Conservation (phyloP, 2,888 invertebrate species). For the Noctua janthe region DNA sequence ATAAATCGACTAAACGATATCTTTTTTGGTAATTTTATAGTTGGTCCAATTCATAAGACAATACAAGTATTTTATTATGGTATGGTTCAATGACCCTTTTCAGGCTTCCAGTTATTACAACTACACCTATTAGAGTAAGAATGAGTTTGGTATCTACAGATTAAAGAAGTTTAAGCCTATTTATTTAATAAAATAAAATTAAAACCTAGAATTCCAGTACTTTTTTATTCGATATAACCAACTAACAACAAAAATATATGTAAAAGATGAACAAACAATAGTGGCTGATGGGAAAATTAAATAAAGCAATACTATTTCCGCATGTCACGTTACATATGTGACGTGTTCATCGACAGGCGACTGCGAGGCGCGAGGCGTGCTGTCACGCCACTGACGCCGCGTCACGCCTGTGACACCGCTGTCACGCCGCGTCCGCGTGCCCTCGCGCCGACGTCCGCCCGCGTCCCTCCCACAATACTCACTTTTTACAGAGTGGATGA, state of each 20-base stretch:
- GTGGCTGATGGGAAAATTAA: conserved; percentile 78
- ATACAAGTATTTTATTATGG: not conserved
- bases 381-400: conserved; percentile 51
- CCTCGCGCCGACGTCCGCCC: conserved; percentile 25
- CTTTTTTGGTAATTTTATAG: not conserved
- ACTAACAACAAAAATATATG: conserved; percentile 8
- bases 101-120: not conserved
- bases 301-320: conserved; percentile 87
- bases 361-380: conserved; percentile 59
- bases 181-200: conserved; percentile 3
- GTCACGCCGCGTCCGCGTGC: conserved; percentile 54
- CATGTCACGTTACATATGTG: conserved; percentile 79
- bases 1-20: not conserved
- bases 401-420: conserved; percentile 52
- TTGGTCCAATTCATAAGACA: not conserved
- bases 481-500: conserved; percentile 25
- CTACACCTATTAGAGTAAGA: not conserved
- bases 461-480: conserved; percentile 29
- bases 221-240: not conserved
- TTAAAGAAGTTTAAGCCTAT: not conserved
- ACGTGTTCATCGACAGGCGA: conserved; percentile 80
- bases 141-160: not conserved
- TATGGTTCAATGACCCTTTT: not conserved
- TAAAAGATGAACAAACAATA: conserved; percentile 65
- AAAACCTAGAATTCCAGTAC: not conserved